Percentiles rank a stretch among this genome's conserved stretches.
Evolutionary conservation across 1,140 invertebrate genomes (phyloP).

Genomic region (Zeugodacus cucurbitae): DNA sequence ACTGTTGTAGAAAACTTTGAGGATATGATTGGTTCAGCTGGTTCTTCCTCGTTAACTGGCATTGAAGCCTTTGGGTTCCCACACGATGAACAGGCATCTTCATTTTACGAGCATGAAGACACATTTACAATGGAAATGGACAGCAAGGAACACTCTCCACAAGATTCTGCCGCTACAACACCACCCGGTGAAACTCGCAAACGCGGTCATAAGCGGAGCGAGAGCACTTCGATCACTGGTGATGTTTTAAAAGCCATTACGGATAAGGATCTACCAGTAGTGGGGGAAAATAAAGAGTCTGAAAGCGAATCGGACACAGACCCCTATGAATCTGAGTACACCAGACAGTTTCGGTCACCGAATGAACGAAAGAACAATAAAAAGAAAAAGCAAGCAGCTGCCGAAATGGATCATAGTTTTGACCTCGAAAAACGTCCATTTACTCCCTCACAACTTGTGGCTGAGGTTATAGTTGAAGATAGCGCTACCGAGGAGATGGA

Average conservation of each 20-base stretch:
- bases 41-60: conserved; percentile 63
- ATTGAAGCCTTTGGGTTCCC: conserved; percentile 59
- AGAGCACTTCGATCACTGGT: conserved; percentile 67
- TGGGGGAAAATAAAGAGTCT: conserved; percentile 59
- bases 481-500: conserved; percentile 69
- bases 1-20: conserved; percentile 72
- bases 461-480: conserved; percentile 70
- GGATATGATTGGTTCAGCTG: conserved; percentile 68
- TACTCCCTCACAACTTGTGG: conserved; percentile 61
- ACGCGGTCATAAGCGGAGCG: conserved; percentile 70
- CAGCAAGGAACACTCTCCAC: conserved; percentile 68
- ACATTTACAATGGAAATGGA: conserved; percentile 60
- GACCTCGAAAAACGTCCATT: conserved; percentile 62
- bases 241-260: conserved; percentile 58
- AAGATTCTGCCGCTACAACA: conserved; percentile 60
- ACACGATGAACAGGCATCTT: conserved; percentile 63
- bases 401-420: conserved; percentile 60
- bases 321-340: conserved; percentile 65
- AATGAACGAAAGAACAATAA: conserved; percentile 60
- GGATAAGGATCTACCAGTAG: conserved; percentile 50
- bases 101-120: conserved; percentile 53
- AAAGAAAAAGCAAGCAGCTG: conserved; percentile 54
- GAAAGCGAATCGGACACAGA: conserved; percentile 64
- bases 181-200: conserved; percentile 68
- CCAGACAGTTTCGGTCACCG: conserved; percentile 60